These are phyloP conservation scores for Amblyteles armatorius DNA, from an alignment of 2,888 invertebrate species.

Conservation along the genomic window DNA sequence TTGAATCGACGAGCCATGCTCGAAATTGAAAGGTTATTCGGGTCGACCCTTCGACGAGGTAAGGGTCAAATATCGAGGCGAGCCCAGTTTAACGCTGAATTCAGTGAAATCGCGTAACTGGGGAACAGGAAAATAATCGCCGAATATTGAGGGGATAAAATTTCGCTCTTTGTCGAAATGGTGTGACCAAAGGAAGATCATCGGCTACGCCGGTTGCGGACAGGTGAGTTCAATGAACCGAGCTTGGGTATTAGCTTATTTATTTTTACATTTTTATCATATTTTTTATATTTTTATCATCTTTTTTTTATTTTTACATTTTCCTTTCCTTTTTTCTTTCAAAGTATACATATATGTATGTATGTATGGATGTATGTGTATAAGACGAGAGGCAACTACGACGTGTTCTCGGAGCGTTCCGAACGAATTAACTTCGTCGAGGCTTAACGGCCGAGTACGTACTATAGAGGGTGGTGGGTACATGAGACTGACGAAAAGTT, in stretches of 20 bases:
- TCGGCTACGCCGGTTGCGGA: slow-evolving; percentile 51
- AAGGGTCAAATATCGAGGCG: slow-evolving; percentile 27
- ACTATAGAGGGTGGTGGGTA: slow-evolving; percentile 2
- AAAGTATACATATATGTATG: too few species aligned
- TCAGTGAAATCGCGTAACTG: slow-evolving; percentile 18
- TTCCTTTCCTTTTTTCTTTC: too few species aligned
- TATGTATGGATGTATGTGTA: background rate
- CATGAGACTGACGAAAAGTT: slow-evolving; percentile 9
- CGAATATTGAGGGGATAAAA: slow-evolving; percentile 7
- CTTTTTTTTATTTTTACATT: background rate
- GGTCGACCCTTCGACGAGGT: slow-evolving; percentile 42
- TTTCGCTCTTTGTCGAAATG: slow-evolving; percentile 34
- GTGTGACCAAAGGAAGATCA: slow-evolving; percentile 56
- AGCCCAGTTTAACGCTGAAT: slow-evolving; percentile 12
- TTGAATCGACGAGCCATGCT: slow-evolving; percentile 37
- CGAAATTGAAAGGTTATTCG: slow-evolving; percentile 25
- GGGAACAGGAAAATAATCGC: background rate
- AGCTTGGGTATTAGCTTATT: background rate
- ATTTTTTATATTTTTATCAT: too few species aligned
- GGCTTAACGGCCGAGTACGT: slow-evolving; percentile 3
- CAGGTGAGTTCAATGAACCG: slow-evolving; percentile 47
- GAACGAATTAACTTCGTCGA: slow-evolving; percentile 20
- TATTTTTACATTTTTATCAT: background rate
- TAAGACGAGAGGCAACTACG: background rate
- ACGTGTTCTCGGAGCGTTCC: background rate